These are phyloP conservation scores for Adineta ricciae DNA, from an alignment of 2,888 invertebrate species.

Conservation along the genomic window DNA sequence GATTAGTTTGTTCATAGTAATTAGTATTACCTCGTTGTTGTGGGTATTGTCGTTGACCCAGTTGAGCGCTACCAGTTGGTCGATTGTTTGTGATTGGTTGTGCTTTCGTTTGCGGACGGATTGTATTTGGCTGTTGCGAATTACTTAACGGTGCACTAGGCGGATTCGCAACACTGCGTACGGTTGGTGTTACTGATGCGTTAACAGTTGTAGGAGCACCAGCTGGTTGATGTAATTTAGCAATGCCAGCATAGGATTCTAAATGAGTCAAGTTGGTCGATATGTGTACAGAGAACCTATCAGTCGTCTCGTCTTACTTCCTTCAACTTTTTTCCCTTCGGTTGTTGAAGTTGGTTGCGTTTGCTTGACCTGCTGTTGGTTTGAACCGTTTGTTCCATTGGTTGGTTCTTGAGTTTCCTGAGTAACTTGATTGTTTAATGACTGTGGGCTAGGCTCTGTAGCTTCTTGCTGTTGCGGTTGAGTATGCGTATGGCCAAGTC, in stretches of 20 bases:
- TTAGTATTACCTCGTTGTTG: not conserved
- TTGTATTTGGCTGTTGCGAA: not conserved
- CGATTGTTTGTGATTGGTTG: not conserved
- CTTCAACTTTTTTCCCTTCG: not conserved
- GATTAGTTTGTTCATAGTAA: not conserved
- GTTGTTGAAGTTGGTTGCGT: not conserved
- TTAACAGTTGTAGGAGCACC: not conserved
- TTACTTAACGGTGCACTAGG: not conserved
- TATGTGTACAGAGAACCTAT: no score
- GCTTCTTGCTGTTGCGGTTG: not conserved
- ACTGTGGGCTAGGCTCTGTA: not conserved
- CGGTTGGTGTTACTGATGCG: not conserved
- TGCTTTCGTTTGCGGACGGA: not conserved
- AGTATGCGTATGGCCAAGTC: not conserved
- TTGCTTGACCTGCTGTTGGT: not conserved
- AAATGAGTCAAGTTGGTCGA: no score
- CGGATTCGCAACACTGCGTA: not conserved
- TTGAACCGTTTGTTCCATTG: not conserved
- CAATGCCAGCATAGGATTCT: conserved; percentile 10
- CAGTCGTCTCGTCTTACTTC: not conserved
- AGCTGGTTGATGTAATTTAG: not conserved
- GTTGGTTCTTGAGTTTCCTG: not conserved
- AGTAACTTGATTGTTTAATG: not conserved
- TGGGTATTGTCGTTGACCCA: not conserved
- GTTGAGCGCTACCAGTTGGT: not conserved